Base-by-base conservation (phyloP, 2,888 invertebrate genomes). In the Hypena proboscidalis region DNA sequence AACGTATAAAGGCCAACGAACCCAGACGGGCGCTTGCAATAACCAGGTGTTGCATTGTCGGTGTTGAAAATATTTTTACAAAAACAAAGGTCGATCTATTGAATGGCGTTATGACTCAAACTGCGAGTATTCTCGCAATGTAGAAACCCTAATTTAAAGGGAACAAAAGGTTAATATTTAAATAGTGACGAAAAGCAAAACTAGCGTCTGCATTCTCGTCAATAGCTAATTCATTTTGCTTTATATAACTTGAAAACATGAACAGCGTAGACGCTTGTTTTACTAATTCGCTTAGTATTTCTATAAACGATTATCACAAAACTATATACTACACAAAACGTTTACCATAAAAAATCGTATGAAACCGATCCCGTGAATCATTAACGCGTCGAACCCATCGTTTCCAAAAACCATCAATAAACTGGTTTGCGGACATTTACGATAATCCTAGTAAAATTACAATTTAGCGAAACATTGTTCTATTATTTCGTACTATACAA, bases 311-410 rank as follows among this genome's bases (percentile, higher is more conserved):
- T 54, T 45, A 60, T 57, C 26, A 59, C 45, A 57, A 44, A 41
- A 47, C 54, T 44, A 49, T 39, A 59, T 56, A 40, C 53, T 51
- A 45, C 37, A 40, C 49, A 43, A 58, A 68, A 63, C 57, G 56
- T 36, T 58, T 56, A 58, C 46, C 44, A 51, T 57, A 66, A 56
- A 53, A 65, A 49, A 51, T 39, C 42, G 31, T 44, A 59, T 43
- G 53, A 60, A 60, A 58, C 72, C 72, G 73, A 68, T 64, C 58
- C 74, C 72, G 72, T 71, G 75, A 74, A 76, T 71, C 74, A 74
- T 66, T 56, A 58, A 62, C 57, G 39, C 58, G 49, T 54, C 43
- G 11, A 44, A 32, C 40, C 33, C 35, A 39, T 32, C 40, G 47
- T 60, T 60, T 63, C 57, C 54, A 37, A 59, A 59, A 58, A 56